Base-by-base conservation (phyloP, 92 coral and sea anemone species). In the Porites evermanni region DNA sequence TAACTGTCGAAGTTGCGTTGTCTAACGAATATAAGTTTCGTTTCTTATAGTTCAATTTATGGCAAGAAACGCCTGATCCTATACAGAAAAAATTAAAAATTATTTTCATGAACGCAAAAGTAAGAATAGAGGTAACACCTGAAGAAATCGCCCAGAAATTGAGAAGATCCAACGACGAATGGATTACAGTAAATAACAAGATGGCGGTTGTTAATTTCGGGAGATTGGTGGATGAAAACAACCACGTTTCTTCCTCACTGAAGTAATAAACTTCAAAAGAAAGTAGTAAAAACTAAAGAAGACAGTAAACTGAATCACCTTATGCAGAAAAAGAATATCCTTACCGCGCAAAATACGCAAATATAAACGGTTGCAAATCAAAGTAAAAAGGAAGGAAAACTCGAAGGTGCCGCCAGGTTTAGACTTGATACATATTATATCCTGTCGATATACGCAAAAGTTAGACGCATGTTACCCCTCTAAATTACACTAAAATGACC, bases 1-100 rank as follows among this genome's bases (percentile, higher is more conserved):
- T 38, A 38, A 72, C 66, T 73, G 84, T 74, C 79, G 93, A 90
- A 90, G 83, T 74, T 83, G 79, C 77, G 84, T 74, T 77, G 79
- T 29, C 82, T 81, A 38, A 59, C 63, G 70, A 73, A 83, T 75
- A 83, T 50, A 60, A 64, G 53, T 83, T 74, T 7, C 6, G 14
- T 23, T 71, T 18, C 29, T 47, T 52, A 47, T 1, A 23, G 72
- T 13, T 19, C 74, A 73, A 21, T 24, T 9, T 4, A 53, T 12
- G 10, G 21, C 10, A 23, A 17, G 64, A 16, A 63, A 17, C 4
- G 8, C 80, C 3, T 11, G 50, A 61, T 61, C 18, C 17, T 16
- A 54, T 4, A 47, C 8, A 20, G 53, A 83, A 1, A 10, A 51
- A 56, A 74, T 4, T 18, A 72, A 74, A 2, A 73, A 18, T 9